These are phyloP conservation scores for Steinernema scapterisci DNA, from an alignment of 2,888 invertebrate species.

Conservation along the genomic window DNA sequence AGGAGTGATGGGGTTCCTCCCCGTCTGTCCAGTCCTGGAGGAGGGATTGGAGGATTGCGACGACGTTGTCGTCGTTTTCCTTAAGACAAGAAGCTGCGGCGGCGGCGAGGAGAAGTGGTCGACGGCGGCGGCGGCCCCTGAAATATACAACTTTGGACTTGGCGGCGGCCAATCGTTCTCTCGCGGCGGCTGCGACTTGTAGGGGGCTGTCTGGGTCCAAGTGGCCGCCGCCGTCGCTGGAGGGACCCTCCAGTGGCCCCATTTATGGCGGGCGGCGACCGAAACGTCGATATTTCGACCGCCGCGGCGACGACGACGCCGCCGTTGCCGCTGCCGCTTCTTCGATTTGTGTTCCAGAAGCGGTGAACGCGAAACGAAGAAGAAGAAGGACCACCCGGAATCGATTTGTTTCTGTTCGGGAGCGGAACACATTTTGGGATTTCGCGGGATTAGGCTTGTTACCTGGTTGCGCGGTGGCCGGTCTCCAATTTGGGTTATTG, in stretches of 20 bases:
- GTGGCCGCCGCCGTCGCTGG: neutral
- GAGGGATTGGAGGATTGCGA: neutral
- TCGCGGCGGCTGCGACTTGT: neutral
- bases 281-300: constrained; percentile 27
- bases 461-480: neutral
- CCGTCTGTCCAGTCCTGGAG: too few relatives aligned
- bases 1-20: too few relatives aligned
- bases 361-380: neutral
- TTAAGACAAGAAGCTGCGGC: constrained; percentile 11
- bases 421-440: neutral
- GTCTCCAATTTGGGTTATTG: neutral
- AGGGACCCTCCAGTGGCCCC: neutral
- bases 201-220: neutral
- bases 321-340: neutral
- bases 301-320: constrained; percentile 17
- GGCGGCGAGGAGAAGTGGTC: constrained; percentile 14
- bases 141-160: constrained; percentile 26
- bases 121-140: neutral
- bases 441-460: neutral
- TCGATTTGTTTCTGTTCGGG: neutral
- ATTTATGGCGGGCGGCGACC: constrained; percentile 5
- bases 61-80: constrained; percentile 26
- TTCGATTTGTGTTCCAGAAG: neutral
- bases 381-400: neutral
- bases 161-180: neutral